These are phyloP conservation scores for Drosophila kanekoi DNA, from an alignment of 2,888 invertebrate genomes.

Conservation along the genomic window DNA sequence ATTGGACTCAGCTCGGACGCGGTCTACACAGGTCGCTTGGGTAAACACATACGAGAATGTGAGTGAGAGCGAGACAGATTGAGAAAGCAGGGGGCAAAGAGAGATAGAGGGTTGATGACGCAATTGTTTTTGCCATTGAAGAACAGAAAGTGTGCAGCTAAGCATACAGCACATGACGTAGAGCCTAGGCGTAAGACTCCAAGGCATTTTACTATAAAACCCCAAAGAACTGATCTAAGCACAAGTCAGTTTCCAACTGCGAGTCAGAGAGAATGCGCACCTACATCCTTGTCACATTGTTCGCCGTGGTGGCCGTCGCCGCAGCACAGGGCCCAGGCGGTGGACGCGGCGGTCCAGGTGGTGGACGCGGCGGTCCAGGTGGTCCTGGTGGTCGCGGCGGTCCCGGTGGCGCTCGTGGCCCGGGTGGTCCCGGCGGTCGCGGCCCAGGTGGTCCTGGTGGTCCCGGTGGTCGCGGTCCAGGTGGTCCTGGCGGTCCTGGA, in stretches of 20 bases:
- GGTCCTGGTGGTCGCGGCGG: conserved; percentile 5
- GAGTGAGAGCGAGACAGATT: not conserved
- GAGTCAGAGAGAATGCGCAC: conserved; percentile 45
- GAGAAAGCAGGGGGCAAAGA: not conserved
- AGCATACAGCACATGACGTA: conserved; percentile 30
- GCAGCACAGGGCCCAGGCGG: conserved; percentile 22
- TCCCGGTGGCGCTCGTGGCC: not conserved
- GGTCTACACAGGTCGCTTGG: not conserved
- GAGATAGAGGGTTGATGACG: conserved; percentile 2
- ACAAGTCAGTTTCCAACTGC: conserved; percentile 30
- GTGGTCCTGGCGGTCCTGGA: not conserved
- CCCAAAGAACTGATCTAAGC: not conserved
- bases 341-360: conserved; percentile 11
- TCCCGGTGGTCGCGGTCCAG: conserved; percentile 1
- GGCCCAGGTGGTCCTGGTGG: not conserved
- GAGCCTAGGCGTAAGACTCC: not conserved
- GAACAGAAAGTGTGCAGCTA: conserved; percentile 22
- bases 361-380: conserved; percentile 6
- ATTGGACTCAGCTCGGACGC: not conserved
- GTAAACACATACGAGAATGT: no score
- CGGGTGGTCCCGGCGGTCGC: not conserved
- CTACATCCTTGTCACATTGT: conserved; percentile 35
- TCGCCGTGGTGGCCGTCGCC: conserved; percentile 39
- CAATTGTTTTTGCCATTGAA: not conserved
- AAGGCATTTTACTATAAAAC: conserved; percentile 18